Evolutionary conservation across 2,113 vertebrate species (phyloP), one percentile per base, ranked within the genome.

Genomic region (Notiomystis cincta): DNA sequence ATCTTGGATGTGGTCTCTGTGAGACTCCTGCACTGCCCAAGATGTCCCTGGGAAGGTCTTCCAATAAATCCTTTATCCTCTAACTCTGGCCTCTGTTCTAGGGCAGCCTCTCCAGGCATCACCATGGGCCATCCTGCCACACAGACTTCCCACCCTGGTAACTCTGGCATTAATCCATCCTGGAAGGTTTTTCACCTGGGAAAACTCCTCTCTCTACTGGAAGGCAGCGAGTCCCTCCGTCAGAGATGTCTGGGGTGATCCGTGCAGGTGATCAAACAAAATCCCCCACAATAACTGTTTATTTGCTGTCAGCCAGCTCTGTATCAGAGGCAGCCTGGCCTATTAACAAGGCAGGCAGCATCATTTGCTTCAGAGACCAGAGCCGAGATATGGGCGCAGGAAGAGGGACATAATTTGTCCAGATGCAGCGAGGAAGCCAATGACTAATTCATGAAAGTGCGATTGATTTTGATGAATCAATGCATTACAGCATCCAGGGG

Each of bases 381-480:
- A 67, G 88, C 76, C 0, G 33, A 92, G 88, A 35, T 69, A 83
- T 3, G 23, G 1, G 88, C 5, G 17, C 92, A 89, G 96, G 80
- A 94, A 95, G 80, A 86, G 78, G 88, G 58, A 89, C 88, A 54
- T 78, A 76, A 95, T 95, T 92, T 94, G 93, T 93, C 92, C 96
- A 95, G 90, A 94, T 96, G 96, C 90, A 89, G 95, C 10, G 3
- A 93, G 90, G 88, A 96, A 16, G 80, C 80, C 3, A 58, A 95
- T 97, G 95, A 96, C 92, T 96, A 97, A 97, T 97, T 95, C 95
- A 96, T 96, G 96, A 96, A 93, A 92, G 93, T 87, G 76, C 44
- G 11, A 96, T 96, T 96, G 95, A 97, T 97, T 97, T 92, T 92
- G 96, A 96, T 87, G 93, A 97, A 97, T 97, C 95, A 96, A 96